Base-by-base conservation (phyloP, 2,797 vertebrate genomes). In the Rousettus madagascariensis region DNA sequence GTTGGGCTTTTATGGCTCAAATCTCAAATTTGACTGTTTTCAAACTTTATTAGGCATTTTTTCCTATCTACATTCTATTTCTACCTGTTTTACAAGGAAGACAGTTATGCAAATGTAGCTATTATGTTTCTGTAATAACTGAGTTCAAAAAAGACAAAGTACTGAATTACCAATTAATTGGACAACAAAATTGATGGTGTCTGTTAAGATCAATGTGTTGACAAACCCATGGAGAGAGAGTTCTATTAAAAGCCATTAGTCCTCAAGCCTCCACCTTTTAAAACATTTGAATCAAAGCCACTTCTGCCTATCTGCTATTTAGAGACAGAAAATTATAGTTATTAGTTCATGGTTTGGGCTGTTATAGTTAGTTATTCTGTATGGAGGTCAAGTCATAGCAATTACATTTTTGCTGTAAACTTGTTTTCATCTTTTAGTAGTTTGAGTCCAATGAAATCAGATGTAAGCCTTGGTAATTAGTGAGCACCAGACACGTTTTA, bases 21-120 rank as follows among this genome's bases (percentile, higher is more conserved):
- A 77, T 90, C 38, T 94, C 71, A 90, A 95, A 78, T 78, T 65
- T 90, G 20, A 36, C 24, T 94, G 3, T 85, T 95, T 92, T 71
- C 11, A 79, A 72, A 57, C 63, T 88, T 79, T 84, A 46, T 61
- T 20, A 63, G 78, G 89, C 24, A 74, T 51, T 82, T 87, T 93
- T 86, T 90, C 53, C 24, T 74, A 43, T 57, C 22, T 63, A 65
- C 63, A 79, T 90, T 91, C 19, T 75, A 2, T 90, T 86, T 93
- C 13, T 77, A 74, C 7, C 19, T 90, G 24, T 38, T 69, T 1
- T 0, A 57, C 22, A 28, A 33, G 61, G 26, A 68, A 84, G 20
- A 38, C 85, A 53, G 4, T n/a, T 10, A 6, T 36, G 61, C 1
- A 88, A 90, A 17, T 86, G 13, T 72, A 91, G 26, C 53, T 75